These are phyloP conservation scores for Sphaerophoria taeniata DNA, from an alignment of 2,888 invertebrate genomes.

Conservation along the genomic window DNA sequence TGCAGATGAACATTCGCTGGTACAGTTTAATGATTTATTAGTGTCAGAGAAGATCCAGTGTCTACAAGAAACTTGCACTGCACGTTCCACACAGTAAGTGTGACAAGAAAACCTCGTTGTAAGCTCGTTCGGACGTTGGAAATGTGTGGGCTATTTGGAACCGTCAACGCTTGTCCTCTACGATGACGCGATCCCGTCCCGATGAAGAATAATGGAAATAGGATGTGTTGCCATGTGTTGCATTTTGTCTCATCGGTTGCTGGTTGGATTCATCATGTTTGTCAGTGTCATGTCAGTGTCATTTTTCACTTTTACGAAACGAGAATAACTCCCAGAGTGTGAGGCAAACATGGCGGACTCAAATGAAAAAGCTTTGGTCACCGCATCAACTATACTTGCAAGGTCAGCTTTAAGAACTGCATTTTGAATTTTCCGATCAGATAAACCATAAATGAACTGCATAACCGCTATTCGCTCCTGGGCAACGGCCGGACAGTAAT, in stretches of 20 bases:
- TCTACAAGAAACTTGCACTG: neutral
- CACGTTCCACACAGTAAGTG: neutral
- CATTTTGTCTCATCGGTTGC: neutral
- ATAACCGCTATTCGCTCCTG: slow-evolving; percentile 7
- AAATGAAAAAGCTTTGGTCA: neutral
- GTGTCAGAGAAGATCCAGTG: slow-evolving; percentile 7
- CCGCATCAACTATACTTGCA: neutral
- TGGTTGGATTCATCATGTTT: neutral
- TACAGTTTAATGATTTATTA: neutral
- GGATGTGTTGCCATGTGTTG: too few species aligned
- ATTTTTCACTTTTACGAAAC: neutral
- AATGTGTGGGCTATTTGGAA: neutral
- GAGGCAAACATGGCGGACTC: neutral
- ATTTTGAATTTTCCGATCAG: slow-evolving; percentile 4
- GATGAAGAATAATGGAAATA: neutral
- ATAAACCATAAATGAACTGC: slow-evolving; percentile 21
- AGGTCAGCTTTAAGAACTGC: neutral
- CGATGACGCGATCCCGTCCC: slow-evolving; percentile 2
- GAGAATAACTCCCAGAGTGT: neutral
- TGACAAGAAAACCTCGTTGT: slow-evolving; percentile 7
- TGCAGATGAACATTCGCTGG: neutral
- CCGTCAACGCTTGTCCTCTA: neutral
- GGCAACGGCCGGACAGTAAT: too few species aligned
- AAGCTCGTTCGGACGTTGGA: neutral
- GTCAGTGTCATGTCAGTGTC: too few species aligned